phyloP scores from a whole-genome alignment of 2,113 vertebrate species.

The Sprattus sprattus region DNA sequence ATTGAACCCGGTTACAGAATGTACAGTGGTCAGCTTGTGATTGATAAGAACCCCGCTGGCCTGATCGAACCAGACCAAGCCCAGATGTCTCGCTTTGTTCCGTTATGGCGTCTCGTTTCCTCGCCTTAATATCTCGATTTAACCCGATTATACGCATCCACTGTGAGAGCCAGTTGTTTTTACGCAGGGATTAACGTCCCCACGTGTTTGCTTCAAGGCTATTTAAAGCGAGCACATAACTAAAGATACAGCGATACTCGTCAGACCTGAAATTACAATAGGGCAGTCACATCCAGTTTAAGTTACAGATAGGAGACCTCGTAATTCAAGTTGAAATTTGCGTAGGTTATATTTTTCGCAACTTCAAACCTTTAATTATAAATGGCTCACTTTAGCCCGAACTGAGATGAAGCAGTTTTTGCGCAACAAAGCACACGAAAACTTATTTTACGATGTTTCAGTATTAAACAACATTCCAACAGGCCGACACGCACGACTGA shows the following conservation, averaged over 20 bases:
- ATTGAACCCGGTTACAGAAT: neutral
- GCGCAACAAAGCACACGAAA: neutral
- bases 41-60: neutral
- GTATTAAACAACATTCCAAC: neutral
- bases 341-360: neutral
- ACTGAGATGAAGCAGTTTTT: neutral
- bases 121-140: neutral
- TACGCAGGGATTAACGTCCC: slow-evolving; percentile 24
- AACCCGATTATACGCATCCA: slow-evolving; percentile 23
- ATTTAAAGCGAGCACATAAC: slow-evolving; percentile 19
- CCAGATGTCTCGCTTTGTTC: neutral
- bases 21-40: slow-evolving; percentile 1
- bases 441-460: neutral
- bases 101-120: neutral
- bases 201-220: slow-evolving; percentile 29
- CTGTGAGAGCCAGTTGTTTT: slow-evolving; percentile 13
- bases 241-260: neutral
- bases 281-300: neutral
- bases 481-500: neutral
- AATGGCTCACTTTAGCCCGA: neutral
- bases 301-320: neutral
- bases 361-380: neutral
- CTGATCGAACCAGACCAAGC: neutral
- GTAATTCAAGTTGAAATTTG: neutral
- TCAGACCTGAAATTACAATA: neutral